Conservation (phyloP, 2,797 vertebrate species). For the Glyptemys insculpta region DNA sequence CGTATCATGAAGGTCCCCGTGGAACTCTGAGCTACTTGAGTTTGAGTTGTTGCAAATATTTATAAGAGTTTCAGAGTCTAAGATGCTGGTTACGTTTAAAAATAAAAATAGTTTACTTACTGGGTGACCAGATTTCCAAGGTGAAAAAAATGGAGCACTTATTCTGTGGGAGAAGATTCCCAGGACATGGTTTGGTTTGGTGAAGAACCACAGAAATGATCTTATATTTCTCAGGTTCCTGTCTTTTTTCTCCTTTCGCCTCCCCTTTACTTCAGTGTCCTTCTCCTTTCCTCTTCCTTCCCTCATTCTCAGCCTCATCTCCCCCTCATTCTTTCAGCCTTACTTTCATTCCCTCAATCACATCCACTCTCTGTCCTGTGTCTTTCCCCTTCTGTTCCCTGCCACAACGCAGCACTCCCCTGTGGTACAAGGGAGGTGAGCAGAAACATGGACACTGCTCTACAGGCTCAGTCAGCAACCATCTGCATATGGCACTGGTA, state of each 20-base stretch:
- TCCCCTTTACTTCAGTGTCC: background rate
- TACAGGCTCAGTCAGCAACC: accelerated
- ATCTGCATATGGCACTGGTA: accelerated
- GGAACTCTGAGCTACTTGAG: background rate
- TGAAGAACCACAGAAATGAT: background rate
- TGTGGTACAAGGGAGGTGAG: background rate
- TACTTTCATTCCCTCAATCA: background rate
- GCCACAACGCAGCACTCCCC: background rate
- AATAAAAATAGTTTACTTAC: constrained; percentile 18
- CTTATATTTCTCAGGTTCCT: background rate
- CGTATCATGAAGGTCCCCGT: background rate
- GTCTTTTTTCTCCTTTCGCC: background rate
- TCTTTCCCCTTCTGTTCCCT: background rate
- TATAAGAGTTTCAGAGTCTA: background rate
- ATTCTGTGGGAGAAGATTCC: background rate
- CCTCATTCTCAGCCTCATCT: background rate
- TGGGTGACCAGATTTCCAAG: background rate
- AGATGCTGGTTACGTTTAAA: background rate
- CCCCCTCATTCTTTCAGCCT: background rate
- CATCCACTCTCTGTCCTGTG: background rate
- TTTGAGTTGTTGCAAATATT: background rate
- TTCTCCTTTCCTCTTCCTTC: background rate
- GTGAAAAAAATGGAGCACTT: background rate
- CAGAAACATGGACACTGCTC: accelerated
- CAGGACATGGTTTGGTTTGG: background rate